These are phyloP conservation scores for Tragelaphus scriptus DNA, from an alignment of 2,113 vertebrate species.

Conservation along the genomic window DNA sequence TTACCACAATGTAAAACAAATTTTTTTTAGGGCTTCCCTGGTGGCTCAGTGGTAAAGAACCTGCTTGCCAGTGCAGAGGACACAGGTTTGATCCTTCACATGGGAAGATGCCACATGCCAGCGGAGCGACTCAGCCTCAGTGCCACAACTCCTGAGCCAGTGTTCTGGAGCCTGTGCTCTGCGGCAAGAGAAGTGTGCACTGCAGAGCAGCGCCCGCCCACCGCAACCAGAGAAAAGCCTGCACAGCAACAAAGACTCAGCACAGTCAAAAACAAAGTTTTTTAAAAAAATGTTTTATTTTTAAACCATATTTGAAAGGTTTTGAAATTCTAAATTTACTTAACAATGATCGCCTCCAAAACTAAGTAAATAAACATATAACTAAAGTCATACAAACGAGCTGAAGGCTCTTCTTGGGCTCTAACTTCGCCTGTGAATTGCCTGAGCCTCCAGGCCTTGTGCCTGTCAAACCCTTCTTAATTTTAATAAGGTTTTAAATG, in stretches of 20 bases:
- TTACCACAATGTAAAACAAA: not conserved
- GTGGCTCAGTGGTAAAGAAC: not conserved
- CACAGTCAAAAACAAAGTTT: not conserved
- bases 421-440: not conserved
- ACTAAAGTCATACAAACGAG: not conserved
- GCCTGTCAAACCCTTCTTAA: not conserved
- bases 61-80: not conserved
- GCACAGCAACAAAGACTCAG: not conserved
- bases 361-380: not conserved
- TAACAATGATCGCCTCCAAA: not conserved
- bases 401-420: not conserved
- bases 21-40: not conserved
- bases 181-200: not conserved
- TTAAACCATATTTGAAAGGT: not conserved
- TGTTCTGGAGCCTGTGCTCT: not conserved
- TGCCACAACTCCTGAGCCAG: not conserved
- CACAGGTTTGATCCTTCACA: not conserved
- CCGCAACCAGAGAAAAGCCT: not conserved
- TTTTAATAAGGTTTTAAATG: not conserved
- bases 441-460: not conserved
- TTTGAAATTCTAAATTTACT: not conserved
- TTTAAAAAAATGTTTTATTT: not conserved
- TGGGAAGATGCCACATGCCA: not conserved
- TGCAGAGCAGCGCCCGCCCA: rapidly evolving
- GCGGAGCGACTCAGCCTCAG: not conserved